Evolutionary conservation across 2,888 invertebrate species (phyloP).

Genomic region (Stegophylla sp.): DNA sequence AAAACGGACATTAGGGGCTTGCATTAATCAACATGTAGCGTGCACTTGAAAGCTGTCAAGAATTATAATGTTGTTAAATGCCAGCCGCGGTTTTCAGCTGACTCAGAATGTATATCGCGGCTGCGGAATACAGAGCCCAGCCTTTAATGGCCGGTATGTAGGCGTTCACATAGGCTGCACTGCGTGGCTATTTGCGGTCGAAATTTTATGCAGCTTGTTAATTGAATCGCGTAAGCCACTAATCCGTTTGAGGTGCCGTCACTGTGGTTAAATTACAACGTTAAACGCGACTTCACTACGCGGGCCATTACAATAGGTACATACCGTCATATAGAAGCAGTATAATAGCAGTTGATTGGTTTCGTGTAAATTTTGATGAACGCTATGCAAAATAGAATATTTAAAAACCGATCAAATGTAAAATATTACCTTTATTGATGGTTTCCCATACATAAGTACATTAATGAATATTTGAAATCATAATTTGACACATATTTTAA

Average conservation of each 20-base stretch:
- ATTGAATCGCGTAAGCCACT: conserved; percentile 30
- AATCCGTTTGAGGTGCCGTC: conserved; percentile 22
- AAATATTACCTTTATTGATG: too few relatives aligned
- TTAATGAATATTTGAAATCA: not conserved
- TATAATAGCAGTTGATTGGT: conserved; percentile 21
- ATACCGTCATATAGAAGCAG: not conserved
- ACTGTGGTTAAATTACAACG: conserved; percentile 37
- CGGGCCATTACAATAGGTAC: conserved; percentile 26
- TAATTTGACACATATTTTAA: not conserved
- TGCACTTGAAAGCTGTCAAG: conserved; percentile 24
- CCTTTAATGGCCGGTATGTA: conserved; percentile 4
- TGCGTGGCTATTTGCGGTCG: conserved; percentile 20
- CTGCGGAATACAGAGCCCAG: conserved; percentile 10
- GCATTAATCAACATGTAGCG: conserved; percentile 3
- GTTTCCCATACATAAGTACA: too few relatives aligned
- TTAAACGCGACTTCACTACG: conserved; percentile 17
- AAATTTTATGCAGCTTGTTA: conserved; percentile 28
- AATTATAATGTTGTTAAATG: conserved; percentile 18
- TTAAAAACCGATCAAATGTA: not conserved
- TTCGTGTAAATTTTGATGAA: not conserved
- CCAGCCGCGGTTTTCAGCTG: conserved; percentile 34
- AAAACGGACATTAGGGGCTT: conserved; percentile 12
- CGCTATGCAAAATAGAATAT: not conserved
- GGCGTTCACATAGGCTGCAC: conserved; percentile 16
- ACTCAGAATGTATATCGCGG: conserved; percentile 34